Evolutionary conservation across 2,888 invertebrate genomes (phyloP), one percentile per base, ranked within the genome.

Genomic region (Thymelicus sylvestris): DNA sequence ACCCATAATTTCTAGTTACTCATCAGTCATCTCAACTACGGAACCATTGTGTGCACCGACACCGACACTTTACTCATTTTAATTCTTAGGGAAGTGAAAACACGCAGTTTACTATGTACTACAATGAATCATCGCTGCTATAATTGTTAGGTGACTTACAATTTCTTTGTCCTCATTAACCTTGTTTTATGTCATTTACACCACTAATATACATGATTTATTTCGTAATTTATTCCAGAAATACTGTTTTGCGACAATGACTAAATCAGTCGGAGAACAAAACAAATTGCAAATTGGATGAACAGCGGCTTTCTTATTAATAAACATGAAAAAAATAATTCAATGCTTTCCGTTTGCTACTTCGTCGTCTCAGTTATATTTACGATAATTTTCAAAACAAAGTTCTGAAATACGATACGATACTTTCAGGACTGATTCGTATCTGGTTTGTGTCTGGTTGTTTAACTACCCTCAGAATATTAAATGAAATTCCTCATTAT

Each of bases 311-410:
- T 50, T 70, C 69, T 65, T 70, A 60, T 70, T 60, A 60, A 65
- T 70, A 70, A 70, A 70, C 70, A 59, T 65, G 65, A 65, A 60
- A 44, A 50, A 70, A 6, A 70, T 65, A 60, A 48, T 70, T 70
- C 59, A 24, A 7, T 59, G 50, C n/a, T 60, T 60, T 39, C 63
- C 63, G 48, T 64, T 69, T 48, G 69, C 48, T 69, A 39, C 52
- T 47, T 31, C 57, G 38, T 60, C 13, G 68, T 47, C 63, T 69
- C 57, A 39, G 63, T 44, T 55, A 64, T 64, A 69, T 69, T 69
- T 69, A 69, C 59, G 64, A 59, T 59, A 59, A 64, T 69, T 69
- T 69, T 64, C 69, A 69, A 69, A 48, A 69, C 59, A 64, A 69
- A 64, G 39, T 69, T 69, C 64, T 59, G 63, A 50, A 64, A 69